Base-by-base conservation (phyloP, 2,888 invertebrate species). In the Cephus rjabovi region DNA sequence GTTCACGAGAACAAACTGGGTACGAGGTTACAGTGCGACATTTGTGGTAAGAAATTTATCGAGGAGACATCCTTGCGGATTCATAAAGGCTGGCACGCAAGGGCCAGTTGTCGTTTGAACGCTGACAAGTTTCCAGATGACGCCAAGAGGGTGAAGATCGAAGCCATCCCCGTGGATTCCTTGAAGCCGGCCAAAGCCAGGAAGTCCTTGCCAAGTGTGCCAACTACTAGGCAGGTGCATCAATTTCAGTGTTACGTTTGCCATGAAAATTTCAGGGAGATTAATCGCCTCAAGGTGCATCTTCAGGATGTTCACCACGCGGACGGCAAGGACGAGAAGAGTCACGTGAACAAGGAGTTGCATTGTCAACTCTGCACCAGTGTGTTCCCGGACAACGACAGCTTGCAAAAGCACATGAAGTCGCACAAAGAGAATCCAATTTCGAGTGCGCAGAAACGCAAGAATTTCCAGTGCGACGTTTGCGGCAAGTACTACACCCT, bases 401-500 rank as follows among this genome's bases (percentile, higher is more conserved):
- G 91, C 34, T 83, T 93, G 33, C 90, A 90, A 73, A 90, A 89
- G 6, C 93, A 93, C 81, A 91, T 93, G 91, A 91, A 92, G 81
- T 92, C 92, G 87, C 93, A 93, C 81, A 92, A 92, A 15, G 90
- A 90, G 56, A 91, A 91, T 81, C 89, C 91, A 0, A 88, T 89
- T 34, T 84, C 90, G 11, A 87, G 86, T 33, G 15, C 1, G 15
- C 83, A 85, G 34, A 79, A 83, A 34, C 81, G 11, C 87, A 87
- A 73, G 15, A 80, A 85, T 9, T 94, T 93, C 83, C 93, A 93
- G 70, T 95, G 95, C 87, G 94, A 95, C 80, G 92, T 94, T 74
- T 95, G 95, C 83, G 94, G 95, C n/a, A 94, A 94, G 87, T 93
- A 92, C 83, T 94, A 94, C 84, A 93, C 93, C 90, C 94, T 93